Percentiles rank a stretch among this genome's conserved stretches.
These are phyloP conservation scores for Cetoscarus ocellatus DNA, from an alignment of 2,797 vertebrate species.

Conservation along the genomic window DNA sequence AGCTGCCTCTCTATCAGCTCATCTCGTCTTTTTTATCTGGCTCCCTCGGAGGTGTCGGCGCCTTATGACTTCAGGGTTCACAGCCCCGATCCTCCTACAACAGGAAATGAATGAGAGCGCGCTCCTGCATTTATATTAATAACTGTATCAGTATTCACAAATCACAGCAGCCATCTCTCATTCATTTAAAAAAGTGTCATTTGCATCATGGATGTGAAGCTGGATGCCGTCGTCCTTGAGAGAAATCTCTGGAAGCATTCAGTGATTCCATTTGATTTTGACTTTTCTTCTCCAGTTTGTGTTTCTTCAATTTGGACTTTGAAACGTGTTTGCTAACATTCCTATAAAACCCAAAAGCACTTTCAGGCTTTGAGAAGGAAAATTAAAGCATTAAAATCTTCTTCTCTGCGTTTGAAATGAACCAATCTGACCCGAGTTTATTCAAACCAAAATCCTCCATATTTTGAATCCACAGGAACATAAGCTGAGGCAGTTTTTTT, in stretches of 20 bases:
- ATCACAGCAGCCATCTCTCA: conserved; percentile 63
- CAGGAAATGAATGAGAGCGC: conserved; percentile 73
- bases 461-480: no score
- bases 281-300: neutral
- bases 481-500: no score
- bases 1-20: neutral
- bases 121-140: conserved; percentile 75
- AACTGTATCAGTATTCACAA: conserved; percentile 77
- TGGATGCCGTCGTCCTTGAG: conserved; percentile 27
- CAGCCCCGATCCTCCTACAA: conserved; percentile 55
- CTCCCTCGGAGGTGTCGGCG: conserved; percentile 43
- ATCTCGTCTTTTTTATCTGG: neutral
- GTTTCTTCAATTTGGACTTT: neutral
- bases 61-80: conserved; percentile 64
- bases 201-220: conserved; percentile 45
- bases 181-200: conserved; percentile 63
- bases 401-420: no score
- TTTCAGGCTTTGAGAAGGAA: no score
- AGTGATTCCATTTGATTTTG: neutral
- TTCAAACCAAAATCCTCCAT: no score
- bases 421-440: no score
- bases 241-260: conserved; percentile 19
- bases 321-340: neutral
- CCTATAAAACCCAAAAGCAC: neutral
- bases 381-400: no score